Conservation (phyloP, 1,140 invertebrate genomes). For the Amphibalanus amphitrite region DNA sequence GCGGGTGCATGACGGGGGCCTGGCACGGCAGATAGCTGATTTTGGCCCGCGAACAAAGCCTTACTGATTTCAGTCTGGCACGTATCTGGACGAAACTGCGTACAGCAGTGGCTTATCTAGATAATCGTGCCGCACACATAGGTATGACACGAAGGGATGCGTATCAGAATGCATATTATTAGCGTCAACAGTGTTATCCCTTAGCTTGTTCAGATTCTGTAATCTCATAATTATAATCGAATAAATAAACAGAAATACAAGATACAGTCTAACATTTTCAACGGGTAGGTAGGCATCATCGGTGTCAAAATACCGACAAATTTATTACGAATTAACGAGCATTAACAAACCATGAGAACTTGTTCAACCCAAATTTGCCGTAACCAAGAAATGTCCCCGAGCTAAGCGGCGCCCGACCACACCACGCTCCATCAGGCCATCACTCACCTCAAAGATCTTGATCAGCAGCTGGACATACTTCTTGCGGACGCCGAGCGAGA, state of each 20-base stretch:
- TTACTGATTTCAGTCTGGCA: too few species aligned
- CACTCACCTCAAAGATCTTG: constrained; percentile 63
- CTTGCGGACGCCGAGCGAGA: constrained; percentile 59
- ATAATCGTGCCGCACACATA: too few species aligned
- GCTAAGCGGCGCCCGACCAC: not conserved
- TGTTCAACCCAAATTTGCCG: too few species aligned
- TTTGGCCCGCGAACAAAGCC: too few species aligned
- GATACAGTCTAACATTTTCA: not conserved
- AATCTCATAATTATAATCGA: too few species aligned
- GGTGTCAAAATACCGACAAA: not conserved
- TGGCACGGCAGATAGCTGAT: not conserved
- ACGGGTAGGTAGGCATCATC: not conserved
- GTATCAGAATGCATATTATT: too few species aligned
- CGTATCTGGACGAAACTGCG: not conserved
- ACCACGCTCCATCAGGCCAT: too few species aligned
- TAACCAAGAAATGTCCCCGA: not conserved
- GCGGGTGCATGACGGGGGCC: too few species aligned
- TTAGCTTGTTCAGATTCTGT: too few species aligned
- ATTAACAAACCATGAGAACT: not conserved
- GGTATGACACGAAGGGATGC: too few species aligned
- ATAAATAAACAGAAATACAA: constrained; percentile 6
- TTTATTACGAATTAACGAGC: constrained; percentile 5
- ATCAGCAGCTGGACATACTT: constrained; percentile 64
- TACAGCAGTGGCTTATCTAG: too few species aligned
- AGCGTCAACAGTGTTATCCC: too few species aligned